Evolutionary conservation across 1,140 invertebrate genomes (phyloP), one percentile per base, ranked within the genome.

Genomic region (Steinernema feltiae): DNA sequence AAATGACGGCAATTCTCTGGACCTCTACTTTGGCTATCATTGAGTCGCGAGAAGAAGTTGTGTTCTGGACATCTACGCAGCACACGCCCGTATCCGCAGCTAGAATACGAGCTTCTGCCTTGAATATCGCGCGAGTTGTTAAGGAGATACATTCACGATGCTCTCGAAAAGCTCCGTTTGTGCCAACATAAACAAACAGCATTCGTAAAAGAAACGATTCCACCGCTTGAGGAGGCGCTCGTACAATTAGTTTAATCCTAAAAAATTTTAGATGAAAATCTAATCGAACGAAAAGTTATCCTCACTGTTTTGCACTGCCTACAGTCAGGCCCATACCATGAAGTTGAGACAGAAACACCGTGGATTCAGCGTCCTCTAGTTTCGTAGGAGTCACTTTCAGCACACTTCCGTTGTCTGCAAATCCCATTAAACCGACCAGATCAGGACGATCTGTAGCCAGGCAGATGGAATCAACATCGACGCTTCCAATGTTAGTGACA

Each of bases 401-500:
- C 29, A 71, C 70, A n/a, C 1, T 53, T 1, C 30, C 30, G 18
- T 17, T n/a, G 32, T 1, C 32, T 53, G n/a, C 72, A n/a, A 21
- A 1, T 12, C 48, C 32, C 1, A 53, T 12, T 3, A 70, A 30
- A 2, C 32, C 21, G 1, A 72, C 74, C 21, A 69, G 32, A 30
- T 78, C 73, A 17, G 74, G 74, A 27, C 48, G 69, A 72, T 78
- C 74, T 15, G 77, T 78, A 0, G 70, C 32, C 7, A 78, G 30
- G 7, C 32, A 32, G 21, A 78, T 32, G 2, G 69, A 69, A 17
- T 32, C 12, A 27, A 78, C 70, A 53, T 76, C 41, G 30, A 75
- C 77, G 1, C 30, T 31, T n/a, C 73, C 69, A 72, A 74, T 74
- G 53, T 78, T 78, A 27, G 74, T 74, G 3, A 78, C 41, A 35